These are phyloP conservation scores for Talpa occidentalis DNA, from an alignment of 2,113 vertebrate species.

Conservation along the genomic window DNA sequence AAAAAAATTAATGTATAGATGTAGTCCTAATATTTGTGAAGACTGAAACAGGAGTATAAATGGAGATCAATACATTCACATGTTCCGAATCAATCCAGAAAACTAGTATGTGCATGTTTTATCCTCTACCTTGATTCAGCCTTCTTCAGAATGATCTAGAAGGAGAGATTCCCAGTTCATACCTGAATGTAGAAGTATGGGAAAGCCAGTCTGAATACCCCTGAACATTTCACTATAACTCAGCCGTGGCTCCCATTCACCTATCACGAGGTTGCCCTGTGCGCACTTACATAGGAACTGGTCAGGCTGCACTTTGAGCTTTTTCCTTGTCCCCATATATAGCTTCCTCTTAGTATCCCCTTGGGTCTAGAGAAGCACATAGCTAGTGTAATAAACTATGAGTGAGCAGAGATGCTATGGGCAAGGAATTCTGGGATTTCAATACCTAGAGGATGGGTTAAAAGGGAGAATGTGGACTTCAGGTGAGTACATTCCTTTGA, in stretches of 20 bases:
- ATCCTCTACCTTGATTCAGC: neutral
- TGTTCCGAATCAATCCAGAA: neutral
- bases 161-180: neutral
- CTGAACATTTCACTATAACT: too few species aligned
- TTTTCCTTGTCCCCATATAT: neutral
- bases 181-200: neutral
- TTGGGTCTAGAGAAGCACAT: neutral
- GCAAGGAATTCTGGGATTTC: neutral
- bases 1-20: neutral
- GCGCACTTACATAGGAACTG: accelerated
- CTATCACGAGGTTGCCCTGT: too few species aligned
- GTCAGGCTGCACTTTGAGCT: neutral
- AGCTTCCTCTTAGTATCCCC: neutral
- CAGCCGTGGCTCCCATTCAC: neutral
- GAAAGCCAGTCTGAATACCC: neutral
- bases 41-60: neutral
- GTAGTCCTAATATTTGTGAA: neutral
- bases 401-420: neutral
- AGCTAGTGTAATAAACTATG: neutral
- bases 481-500: neutral
- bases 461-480: neutral
- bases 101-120: neutral
- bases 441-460: neutral
- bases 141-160: neutral
- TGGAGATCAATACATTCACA: neutral